Base-by-base conservation (phyloP, 2,113 vertebrate species). In the Psammodynastes pulverulentus region DNA sequence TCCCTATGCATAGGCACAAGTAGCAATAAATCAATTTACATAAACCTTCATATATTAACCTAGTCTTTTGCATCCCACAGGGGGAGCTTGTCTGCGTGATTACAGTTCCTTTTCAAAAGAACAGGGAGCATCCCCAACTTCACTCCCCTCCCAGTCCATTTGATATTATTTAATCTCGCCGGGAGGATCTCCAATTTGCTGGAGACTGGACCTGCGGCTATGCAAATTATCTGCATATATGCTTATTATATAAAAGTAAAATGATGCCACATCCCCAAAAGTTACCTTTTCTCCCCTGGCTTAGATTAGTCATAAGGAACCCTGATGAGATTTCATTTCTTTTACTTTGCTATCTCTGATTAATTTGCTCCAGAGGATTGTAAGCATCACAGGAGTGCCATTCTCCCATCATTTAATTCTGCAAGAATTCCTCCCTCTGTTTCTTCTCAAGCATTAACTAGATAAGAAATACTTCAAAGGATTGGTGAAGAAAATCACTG, bases 401-500 rank as follows among this genome's bases (percentile, higher is more conserved):
- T 45, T 49, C 26, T 87, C 21, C 21, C 62, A 56, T 87, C 51
- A 91, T 87, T 88, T 79, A 86, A 48, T 45, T 67, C 43, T 58
- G 12, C 7, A 79, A 26, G 34, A 52, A 8, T 23, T 12, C 6
- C 24, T 85, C 84, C 56, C 10, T 92, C 85, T 13, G 39, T 90
- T 87, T 56, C 67, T 85, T 89, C 45, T 48, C 79, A 46, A 43
- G 29, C 39, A 79, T 87, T 93, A 88, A 93, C 56, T 84, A 93
- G 79, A 49, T 45, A n/a, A 48, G 91, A 92, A 94, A 89, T 79
- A 21, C 72, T 93, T 93, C 26, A 91, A 94, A 95, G 93, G 15
- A 51, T 86, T 91, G 93, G 84, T 49, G 34, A 86, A 86, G 92
- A 89, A 94, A 94, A 93, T 90, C 92, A 90, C 51, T 9, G 9